phyloP scores from a whole-genome alignment of 2,113 vertebrate species.

The Chaenocephalus aceratus region DNA sequence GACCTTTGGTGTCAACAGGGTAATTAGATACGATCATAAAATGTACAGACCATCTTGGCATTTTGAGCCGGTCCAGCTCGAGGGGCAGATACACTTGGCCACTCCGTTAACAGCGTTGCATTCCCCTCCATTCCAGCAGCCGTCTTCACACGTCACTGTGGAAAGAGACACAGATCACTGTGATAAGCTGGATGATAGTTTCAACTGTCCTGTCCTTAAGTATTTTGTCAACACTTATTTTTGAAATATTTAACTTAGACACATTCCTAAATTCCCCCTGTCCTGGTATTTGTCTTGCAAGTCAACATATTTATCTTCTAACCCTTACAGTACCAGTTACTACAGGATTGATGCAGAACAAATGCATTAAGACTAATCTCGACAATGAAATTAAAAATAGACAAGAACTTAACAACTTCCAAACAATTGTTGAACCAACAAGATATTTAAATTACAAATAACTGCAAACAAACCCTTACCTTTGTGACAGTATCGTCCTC shows the following conservation, averaged over 20 bases:
- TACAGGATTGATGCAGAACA: background rate
- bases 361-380: background rate
- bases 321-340: background rate
- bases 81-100: slow-evolving; percentile 88
- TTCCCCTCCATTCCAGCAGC: slow-evolving; percentile 90
- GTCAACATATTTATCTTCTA: background rate
- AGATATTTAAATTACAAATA: background rate
- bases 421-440: background rate
- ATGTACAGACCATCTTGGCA: slow-evolving; percentile 87
- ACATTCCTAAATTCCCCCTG: background rate
- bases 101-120: slow-evolving; percentile 85
- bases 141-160: slow-evolving; percentile 88
- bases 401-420: background rate
- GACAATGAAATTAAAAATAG: background rate
- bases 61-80: slow-evolving; percentile 88
- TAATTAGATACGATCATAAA: slow-evolving; percentile 41
- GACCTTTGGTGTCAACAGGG: slow-evolving; percentile 27
- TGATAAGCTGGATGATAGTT: background rate
- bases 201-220: background rate
- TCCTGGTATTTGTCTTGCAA: background rate
- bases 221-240: background rate
- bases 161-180: slow-evolving; percentile 15
- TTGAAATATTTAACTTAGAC: background rate
- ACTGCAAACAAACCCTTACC: slow-evolving; percentile 67
- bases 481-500: slow-evolving; percentile 90